Conservation (phyloP, 35 echinoderm and acorn worm genomes). For the Apostichopus californicus region DNA sequence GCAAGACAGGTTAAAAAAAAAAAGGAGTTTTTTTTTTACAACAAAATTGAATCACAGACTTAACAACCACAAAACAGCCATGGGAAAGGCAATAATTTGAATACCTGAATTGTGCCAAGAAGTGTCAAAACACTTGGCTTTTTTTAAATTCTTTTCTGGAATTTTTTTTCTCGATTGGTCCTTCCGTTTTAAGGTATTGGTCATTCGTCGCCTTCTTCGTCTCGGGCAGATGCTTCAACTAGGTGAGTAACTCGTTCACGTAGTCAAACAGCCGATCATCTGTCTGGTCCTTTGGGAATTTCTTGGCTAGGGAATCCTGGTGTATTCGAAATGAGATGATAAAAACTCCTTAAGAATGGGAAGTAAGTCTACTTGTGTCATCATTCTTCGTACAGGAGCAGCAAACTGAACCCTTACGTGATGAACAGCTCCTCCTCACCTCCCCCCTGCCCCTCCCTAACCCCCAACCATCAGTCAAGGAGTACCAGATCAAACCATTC, state of each 20-base stretch:
- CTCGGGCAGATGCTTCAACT: not conserved
- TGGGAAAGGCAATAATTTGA: constrained; percentile 34
- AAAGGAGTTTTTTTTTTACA: not conserved
- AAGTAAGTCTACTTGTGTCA: too few relatives aligned
- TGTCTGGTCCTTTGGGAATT: constrained; percentile 95
- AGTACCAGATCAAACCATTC: too few relatives aligned
- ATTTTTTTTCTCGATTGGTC: constrained; percentile 37
- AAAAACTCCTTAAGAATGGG: too few relatives aligned
- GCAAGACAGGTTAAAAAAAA: constrained; percentile 5
- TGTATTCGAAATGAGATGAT: not conserved
- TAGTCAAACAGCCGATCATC: constrained; percentile 85
- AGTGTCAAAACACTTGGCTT: constrained; percentile 1
- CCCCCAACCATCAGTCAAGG: too few relatives aligned
- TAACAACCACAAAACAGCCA: constrained; percentile 11
- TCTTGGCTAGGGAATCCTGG: constrained; percentile 86
- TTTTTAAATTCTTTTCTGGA: too few relatives aligned
- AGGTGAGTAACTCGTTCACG: constrained; percentile 74
- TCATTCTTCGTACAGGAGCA: too few relatives aligned
- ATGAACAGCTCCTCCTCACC: too few relatives aligned
- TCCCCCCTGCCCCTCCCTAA: too few relatives aligned
- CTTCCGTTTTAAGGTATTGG: not conserved
- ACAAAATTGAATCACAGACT: too few relatives aligned
- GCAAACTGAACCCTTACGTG: too few relatives aligned
- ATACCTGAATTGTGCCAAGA: constrained; percentile 45
- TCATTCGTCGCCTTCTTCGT: not conserved